These are phyloP conservation scores for Hydrophis major DNA, from an alignment of 2,797 vertebrate species.

Conservation along the genomic window DNA sequence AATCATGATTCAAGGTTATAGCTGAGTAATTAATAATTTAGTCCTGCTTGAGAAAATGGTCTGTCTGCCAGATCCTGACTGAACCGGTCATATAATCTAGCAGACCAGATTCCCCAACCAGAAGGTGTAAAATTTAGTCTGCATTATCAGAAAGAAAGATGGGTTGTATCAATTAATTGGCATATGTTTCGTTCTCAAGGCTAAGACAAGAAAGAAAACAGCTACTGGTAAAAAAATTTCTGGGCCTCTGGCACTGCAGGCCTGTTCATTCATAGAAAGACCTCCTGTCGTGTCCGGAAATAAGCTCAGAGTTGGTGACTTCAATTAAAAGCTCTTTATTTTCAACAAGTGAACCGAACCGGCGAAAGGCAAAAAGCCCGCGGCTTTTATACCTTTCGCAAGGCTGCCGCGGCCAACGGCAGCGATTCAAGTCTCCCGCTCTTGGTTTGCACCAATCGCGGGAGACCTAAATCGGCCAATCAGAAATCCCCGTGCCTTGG, in stretches of 20 bases:
- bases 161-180: constrained; percentile 1
- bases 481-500: too few relatives aligned
- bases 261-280: neutral
- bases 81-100: neutral
- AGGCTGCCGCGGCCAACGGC: too few relatives aligned
- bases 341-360: too few relatives aligned
- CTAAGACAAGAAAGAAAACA: neutral
- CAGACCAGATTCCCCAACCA: neutral
- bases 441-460: too few relatives aligned
- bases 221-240: neutral
- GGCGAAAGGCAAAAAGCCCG: too few relatives aligned
- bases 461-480: too few relatives aligned
- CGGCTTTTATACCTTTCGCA: too few relatives aligned
- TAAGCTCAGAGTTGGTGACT: too few relatives aligned
- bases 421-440: too few relatives aligned
- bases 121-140: neutral
- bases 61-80: neutral
- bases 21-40: neutral
- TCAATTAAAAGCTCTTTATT: too few relatives aligned
- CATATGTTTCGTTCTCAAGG: constrained; percentile 11
- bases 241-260: neutral
- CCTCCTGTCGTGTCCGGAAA: too few relatives aligned
- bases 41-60: neutral
- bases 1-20: neutral
- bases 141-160: neutral